Percentiles rank a stretch among this genome's conserved stretches.
Conservation (phyloP, 2,797 vertebrate genomes). For the Gobionotothen gibberifrons region DNA sequence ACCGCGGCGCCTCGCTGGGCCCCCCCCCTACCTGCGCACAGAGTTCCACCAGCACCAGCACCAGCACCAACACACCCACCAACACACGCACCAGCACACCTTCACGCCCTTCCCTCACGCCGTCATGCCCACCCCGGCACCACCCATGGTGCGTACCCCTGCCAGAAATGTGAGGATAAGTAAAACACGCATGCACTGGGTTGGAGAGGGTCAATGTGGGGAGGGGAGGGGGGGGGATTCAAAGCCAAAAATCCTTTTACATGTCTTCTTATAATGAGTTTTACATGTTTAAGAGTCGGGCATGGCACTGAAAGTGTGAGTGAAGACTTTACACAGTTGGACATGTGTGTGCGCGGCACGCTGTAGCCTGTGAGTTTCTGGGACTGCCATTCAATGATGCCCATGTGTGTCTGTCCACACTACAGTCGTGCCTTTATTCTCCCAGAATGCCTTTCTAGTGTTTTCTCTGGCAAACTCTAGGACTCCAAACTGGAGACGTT, state of each 20-base stretch:
- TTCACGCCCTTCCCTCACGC: conserved; percentile 98
- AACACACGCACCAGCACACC: conserved; percentile 99
- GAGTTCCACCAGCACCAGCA: conserved; percentile 99
- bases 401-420: conserved; percentile 69
- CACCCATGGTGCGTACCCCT: conserved; percentile 99
- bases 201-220: conserved; percentile 8
- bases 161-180: conserved; percentile 99
- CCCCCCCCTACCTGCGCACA: conserved; percentile 95
- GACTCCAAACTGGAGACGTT: conserved; percentile 64
- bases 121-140: conserved; percentile 98
- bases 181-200: conserved; percentile 83
- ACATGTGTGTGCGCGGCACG: conserved; percentile 51
- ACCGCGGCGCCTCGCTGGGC: conserved; percentile 93
- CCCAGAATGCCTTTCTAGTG: conserved; percentile 68
- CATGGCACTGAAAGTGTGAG: conserved; percentile 14
- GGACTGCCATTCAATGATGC: conserved; percentile 56
- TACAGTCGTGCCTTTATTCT: conserved; percentile 77
- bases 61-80: conserved; percentile 98
- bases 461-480: conserved; percentile 70
- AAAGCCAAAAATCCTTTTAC: neutral
- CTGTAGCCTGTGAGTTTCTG: conserved; percentile 43
- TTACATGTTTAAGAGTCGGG: conserved; percentile 29
- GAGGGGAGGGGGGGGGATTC: neutral
- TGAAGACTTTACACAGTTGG: conserved; percentile 46
- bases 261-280: conserved; percentile 39